Evolutionary conservation across 2,797 vertebrate genomes (phyloP).

Genomic region (Xenopus petersii): DNA sequence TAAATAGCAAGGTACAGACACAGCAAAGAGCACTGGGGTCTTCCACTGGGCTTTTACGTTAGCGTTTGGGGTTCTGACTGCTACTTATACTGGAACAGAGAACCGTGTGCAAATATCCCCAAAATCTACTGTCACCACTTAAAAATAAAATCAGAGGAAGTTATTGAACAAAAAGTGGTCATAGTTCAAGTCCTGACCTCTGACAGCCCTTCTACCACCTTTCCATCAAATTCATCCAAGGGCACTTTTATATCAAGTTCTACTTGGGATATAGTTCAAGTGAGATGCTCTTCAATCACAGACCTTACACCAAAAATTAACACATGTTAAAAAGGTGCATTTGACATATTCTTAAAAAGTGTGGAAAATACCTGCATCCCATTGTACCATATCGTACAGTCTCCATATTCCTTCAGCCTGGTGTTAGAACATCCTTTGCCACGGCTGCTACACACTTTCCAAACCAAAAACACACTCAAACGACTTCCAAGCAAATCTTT

Average conservation of each 20-base stretch:
- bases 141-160: constrained; percentile 1
- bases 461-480: constrained; percentile 72
- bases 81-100: too few species aligned
- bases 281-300: constrained; percentile 94
- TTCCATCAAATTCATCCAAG: constrained; percentile 94
- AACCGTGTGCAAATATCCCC: too few species aligned
- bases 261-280: constrained; percentile 94
- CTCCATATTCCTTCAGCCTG: constrained; percentile 90
- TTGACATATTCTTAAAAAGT: not conserved
- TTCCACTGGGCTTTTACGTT: too few species aligned
- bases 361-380: constrained; percentile 99
- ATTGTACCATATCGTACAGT: constrained; percentile 98
- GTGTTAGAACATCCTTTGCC: constrained; percentile 94
- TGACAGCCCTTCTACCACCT: constrained; percentile 82
- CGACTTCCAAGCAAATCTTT: too few species aligned
- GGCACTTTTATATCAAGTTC: constrained; percentile 94
- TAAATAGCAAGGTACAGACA: too few species aligned
- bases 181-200: constrained; percentile 67
- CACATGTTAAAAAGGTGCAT: too few species aligned
- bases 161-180: too few species aligned
- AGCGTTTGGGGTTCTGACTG: too few species aligned
- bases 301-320: constrained; percentile 75
- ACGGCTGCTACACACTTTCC: constrained; percentile 92
- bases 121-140: too few species aligned
- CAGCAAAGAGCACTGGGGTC: too few species aligned